phyloP scores from a whole-genome alignment of 2,888 invertebrate species.

The Silvanus unidentatus region DNA sequence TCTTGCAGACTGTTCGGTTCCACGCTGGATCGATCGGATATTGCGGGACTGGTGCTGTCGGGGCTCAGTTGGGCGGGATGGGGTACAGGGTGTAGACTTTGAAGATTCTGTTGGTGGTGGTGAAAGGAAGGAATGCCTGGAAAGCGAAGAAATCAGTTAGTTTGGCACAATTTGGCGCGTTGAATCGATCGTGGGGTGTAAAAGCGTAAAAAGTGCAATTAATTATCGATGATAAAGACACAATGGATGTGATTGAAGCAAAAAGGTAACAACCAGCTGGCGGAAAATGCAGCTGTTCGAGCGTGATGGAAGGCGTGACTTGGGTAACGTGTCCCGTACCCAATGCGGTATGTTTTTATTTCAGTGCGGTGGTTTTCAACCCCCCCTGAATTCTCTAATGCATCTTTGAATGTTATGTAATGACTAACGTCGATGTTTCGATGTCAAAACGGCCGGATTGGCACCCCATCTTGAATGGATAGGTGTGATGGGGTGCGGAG shows the following conservation, averaged over 20 bases:
- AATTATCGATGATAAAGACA: too few relatives aligned
- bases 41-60: conserved; percentile 81
- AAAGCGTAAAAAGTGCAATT: too few relatives aligned
- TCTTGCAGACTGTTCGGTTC: conserved; percentile 20
- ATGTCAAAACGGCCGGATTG: too few relatives aligned
- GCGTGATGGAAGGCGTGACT: conserved; percentile 26
- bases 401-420: conserved; percentile 31
- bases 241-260: too few relatives aligned
- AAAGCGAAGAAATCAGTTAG: conserved; percentile 6
- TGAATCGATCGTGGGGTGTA: too few relatives aligned
- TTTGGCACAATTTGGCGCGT: too few relatives aligned
- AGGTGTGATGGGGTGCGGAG: too few relatives aligned
- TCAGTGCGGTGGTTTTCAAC: conserved; percentile 13
- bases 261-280: neutral
- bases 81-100: conserved; percentile 7
- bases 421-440: conserved; percentile 23
- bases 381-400: conserved; percentile 26
- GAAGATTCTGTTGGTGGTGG: conserved; percentile 11
- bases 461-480: too few relatives aligned
- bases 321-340: conserved; percentile 11
- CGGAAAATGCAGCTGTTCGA: conserved; percentile 20
- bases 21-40: conserved; percentile 58
- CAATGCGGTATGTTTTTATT: conserved; percentile 11
- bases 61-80: conserved; percentile 61
- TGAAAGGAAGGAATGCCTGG: conserved; percentile 20